Base-by-base conservation (phyloP, 2,888 invertebrate species). In the Aphodius sticticus region DNA sequence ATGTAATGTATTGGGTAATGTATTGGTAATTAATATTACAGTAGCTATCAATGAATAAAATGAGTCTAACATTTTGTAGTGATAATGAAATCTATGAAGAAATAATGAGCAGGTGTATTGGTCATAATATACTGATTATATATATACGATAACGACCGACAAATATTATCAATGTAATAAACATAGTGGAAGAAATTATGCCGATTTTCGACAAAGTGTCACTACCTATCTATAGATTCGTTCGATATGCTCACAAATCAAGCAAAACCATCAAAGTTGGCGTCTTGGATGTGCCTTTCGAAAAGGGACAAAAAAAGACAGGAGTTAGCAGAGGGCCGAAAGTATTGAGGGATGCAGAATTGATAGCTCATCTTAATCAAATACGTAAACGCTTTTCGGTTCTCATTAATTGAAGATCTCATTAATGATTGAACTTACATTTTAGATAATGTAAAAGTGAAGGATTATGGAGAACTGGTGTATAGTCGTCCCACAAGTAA, bases 261-360 rank as follows among this genome's bases (percentile, higher is more conserved):
- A 53, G 1, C 1, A 53, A 53, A 53, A 5, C 4, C 6, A 80
- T 79, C 69, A 92, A 91, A 89, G 91, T 96, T 75, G 96, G 95
- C 70, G 91, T 96, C 84, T 89, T 96, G 78, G 96, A 96, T n/a
- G 95, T 95, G 53, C 96, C 96, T 6, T 95, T 95, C 86, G 92
- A 93, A 83, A 95, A 95, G 86, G 96, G 96, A 0, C 95, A 96
- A 88, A 90, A 90, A 82, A 95, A 93, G 86, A 90, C 90, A 84
- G 96, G 96, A 35, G 95, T 95, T 0, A 94, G 92, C 77, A 88
- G 92, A 81, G 95, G 94, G 0, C 96, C 96, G 0, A 91, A 93
- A 71, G 91, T 91, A 0, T 89, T 96, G 82, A 90, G 96, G 83
- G 88, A 91, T 26, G 91, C 92, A 9, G 95, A 94, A 12, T 89